Evolutionary conservation across 2,113 vertebrate species (phyloP), one percentile per base, ranked within the genome.

Genomic region (Ceuthmochares aereus): DNA sequence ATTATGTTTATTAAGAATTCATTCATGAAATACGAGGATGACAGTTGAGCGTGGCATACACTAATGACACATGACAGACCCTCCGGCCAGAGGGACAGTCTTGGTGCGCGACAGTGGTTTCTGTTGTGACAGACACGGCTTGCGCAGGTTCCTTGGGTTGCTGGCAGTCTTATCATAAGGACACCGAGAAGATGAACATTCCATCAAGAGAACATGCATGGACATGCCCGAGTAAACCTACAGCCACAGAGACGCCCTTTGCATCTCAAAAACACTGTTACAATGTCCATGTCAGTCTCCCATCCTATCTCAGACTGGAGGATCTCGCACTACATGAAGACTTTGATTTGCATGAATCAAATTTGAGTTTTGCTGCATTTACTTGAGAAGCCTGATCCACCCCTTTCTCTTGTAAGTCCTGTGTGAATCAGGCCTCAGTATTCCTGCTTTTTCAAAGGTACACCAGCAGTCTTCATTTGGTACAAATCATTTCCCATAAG

Each of bases 161-260:
- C 75, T 43, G 79, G 72, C 13, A 56, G 43, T 63, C 45, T 55
- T n/a, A 0, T 1, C 3, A 1, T 2, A 15, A 25, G 36, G 9
- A 13, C 14, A 2, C 0, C 0, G 5, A 7, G 11, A 6, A 62
- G 80, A 3, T 3, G 15, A 2, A 1, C 6, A 4, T 32, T 34
- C 56, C 4, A 3, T 45, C 76, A 10, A 2, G 64, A 12, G 17
- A 45, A 3, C 84, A 5, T 19, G 92, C 12, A 9, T 2, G 68
- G 27, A 7, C 90, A 32, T 0, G 81, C 89, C 63, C 3, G 51
- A 37, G n/a, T 14, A 26, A 67, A 58, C 72, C 19, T 2, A 3
- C 3, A 17, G 60, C 58, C 60, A 51, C 0, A 4, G 80, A 42
- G 42, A 63, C 60, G 2, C 92, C 90, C 89, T 84, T 18, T 26